phyloP scores from a whole-genome alignment of 2,888 invertebrate species.

The Hoplodrina blanda region DNA sequence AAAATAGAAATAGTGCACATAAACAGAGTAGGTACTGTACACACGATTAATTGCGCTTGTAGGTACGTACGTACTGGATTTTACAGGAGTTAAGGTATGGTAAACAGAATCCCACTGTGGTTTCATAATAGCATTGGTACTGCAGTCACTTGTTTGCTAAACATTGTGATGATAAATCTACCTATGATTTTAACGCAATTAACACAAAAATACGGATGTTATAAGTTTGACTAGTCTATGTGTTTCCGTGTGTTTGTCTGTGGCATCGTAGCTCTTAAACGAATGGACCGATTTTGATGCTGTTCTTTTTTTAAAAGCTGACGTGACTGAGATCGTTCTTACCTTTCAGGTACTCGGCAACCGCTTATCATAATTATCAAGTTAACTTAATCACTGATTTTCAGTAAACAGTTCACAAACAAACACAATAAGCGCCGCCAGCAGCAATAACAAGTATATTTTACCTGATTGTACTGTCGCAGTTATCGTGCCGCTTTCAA shows the following conservation, averaged over 20 bases:
- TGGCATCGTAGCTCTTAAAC: neutral
- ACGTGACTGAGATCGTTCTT: no score
- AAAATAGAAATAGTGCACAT: slow-evolving; percentile 32
- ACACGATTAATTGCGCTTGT: neutral
- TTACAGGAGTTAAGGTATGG: neutral
- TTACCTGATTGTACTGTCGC: neutral
- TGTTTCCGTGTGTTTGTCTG: no score
- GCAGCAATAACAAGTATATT: neutral
- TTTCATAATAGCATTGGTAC: neutral
- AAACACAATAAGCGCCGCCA: neutral
- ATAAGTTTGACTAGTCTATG: no score
- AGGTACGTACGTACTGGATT: neutral
- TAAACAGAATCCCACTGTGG: neutral
- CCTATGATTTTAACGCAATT: neutral
- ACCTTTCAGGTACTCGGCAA: no score
- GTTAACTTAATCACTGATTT: neutral
- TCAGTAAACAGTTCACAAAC: neutral
- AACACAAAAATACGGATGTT: no score
- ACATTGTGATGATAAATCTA: no score
- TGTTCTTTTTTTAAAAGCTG: no score
- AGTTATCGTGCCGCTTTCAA: slow-evolving; percentile 23
- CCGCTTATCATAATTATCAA: neutral
- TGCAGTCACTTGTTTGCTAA: no score
- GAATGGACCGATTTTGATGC: no score
- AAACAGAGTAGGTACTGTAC: neutral